Evolutionary conservation across 2,888 invertebrate species (phyloP).

Genomic region (Drosophila maculinotata): DNA sequence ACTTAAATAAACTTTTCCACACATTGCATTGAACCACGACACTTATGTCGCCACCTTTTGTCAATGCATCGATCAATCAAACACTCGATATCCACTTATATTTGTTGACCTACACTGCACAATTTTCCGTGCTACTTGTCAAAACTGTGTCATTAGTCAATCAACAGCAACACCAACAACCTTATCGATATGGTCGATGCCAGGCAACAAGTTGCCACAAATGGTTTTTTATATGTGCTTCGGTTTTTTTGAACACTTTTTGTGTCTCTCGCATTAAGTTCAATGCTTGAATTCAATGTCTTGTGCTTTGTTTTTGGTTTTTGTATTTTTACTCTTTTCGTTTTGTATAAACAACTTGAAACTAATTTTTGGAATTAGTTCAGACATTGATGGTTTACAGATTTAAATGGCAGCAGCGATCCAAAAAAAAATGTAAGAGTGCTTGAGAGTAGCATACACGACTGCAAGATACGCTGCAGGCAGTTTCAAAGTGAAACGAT

Average conservation of each 20-base stretch:
- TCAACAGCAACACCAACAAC: conserved; percentile 29
- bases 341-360: conserved; percentile 25
- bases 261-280: conserved; percentile 43
- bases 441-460: not conserved
- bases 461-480: conserved; percentile 6
- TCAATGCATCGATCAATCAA: conserved; percentile 34
- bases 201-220: conserved; percentile 73
- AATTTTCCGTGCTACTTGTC: conserved; percentile 38
- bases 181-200: conserved; percentile 27
- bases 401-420: conserved; percentile 12
- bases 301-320: conserved; percentile 22
- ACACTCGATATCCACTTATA: conserved; percentile 39
- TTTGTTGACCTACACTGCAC: conserved; percentile 41
- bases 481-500: not conserved
- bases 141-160: conserved; percentile 64
- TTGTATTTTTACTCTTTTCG: not conserved
- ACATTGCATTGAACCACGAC: conserved; percentile 6
- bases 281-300: conserved; percentile 68
- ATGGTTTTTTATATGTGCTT: conserved; percentile 38
- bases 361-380: conserved; percentile 41
- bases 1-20: conserved; percentile 14
- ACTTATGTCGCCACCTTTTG: conserved; percentile 22
- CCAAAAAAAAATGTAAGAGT: not conserved
- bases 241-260: conserved; percentile 20
- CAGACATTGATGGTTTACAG: conserved; percentile 23